Base-by-base conservation (phyloP, 1,140 invertebrate species). In the Trypoxylus dichotomus region DNA sequence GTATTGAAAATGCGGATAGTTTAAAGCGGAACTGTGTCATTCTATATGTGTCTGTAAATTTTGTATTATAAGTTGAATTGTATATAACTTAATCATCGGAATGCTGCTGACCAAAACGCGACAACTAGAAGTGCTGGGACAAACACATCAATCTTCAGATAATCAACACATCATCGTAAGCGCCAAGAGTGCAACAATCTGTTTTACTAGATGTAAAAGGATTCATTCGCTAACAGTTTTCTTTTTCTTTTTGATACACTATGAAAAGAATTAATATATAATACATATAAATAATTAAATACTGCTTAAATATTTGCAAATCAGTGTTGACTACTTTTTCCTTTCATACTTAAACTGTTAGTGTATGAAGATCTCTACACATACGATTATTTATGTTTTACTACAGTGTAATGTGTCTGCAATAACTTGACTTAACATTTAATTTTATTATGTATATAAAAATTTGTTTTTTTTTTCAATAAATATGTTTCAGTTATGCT, bases 21-120 rank as follows among this genome's bases (percentile, higher is more conserved):
- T 74, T 74, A 41, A 37, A 21, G 21, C 72, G 19, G 21, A 68
- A 74, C 19, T 42, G 72, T 74, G 72, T 74, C 72, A 27, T 68
- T 74, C 72, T 74, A 74, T 41, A 41, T 74, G 72, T 74, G 72
- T 74, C 13, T 43, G 41, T 68, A 68, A 68, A 41, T 74, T 74
- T 74, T 74, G 72, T 74, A 74, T 74, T 74, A 74, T 74, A 74
- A 74, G 10, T 74, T 68, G 7, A 68, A 68, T 68, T 68, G 60
- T 68, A 68, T 29, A 68, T 68, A 68, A 24, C 21, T 63, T 24
- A 68, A 68, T 13, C 60, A 68, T 24, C 60, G 21, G 24, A 68
- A 24, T 24, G 60, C 60, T 68, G 60, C 27, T 24, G 21, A 68
- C 60, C 60, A 68, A 24, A 68, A 68, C 19, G 24, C 25, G 60